These are phyloP conservation scores for Drosophila barbarae DNA, from an alignment of 2,888 invertebrate species.

Conservation along the genomic window DNA sequence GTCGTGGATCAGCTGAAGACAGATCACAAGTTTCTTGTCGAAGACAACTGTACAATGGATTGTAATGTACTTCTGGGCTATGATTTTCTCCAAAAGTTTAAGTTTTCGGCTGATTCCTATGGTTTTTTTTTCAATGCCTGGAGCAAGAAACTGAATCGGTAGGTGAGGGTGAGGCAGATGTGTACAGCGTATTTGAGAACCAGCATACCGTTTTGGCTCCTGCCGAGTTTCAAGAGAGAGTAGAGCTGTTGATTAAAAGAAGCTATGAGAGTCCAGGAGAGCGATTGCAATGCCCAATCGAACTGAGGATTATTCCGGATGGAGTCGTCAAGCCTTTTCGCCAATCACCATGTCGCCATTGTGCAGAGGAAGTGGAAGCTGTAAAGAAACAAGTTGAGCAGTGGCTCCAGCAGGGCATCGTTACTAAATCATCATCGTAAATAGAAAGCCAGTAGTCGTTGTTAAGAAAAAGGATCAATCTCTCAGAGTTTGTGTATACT, in stretches of 20 bases:
- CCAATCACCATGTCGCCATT: background rate
- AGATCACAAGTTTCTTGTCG: slow-evolving; percentile 1
- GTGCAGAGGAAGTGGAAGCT: background rate
- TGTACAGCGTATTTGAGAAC: background rate
- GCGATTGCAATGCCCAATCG: background rate
- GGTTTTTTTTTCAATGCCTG: background rate
- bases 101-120: background rate
- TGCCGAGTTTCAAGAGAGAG: background rate
- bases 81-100: background rate
- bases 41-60: background rate
- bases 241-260: background rate
- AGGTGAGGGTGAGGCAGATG: background rate
- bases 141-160: background rate
- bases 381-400: background rate
- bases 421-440: background rate
- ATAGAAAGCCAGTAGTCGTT: slow-evolving; percentile 1
- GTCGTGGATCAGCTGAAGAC: background rate
- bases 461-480: slow-evolving; percentile 6
- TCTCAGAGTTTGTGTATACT: background rate
- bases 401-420: background rate
- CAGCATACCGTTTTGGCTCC: background rate
- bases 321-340: background rate
- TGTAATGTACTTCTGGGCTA: background rate
- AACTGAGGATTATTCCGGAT: background rate
- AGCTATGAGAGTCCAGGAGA: background rate